Conservation (phyloP, 1,140 invertebrate genomes). For the Chelonus insularis region DNA sequence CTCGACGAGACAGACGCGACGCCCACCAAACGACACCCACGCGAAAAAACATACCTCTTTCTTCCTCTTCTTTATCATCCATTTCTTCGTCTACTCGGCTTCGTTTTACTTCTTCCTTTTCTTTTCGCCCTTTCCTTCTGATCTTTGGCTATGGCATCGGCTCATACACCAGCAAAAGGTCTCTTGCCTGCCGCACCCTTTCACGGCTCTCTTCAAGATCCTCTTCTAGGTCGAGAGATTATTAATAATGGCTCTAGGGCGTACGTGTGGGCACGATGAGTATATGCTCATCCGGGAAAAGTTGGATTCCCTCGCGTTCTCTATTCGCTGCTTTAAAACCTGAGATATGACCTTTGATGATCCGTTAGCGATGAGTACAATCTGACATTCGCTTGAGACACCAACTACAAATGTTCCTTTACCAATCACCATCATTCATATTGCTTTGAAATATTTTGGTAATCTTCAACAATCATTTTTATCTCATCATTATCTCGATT, state of each 20-base stretch:
- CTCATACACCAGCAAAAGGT: constrained; percentile 22
- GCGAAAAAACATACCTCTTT: constrained; percentile 36
- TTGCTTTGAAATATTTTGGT: neutral
- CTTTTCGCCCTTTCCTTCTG: constrained; percentile 28
- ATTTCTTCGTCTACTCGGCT: constrained; percentile 19
- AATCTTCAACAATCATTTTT: neutral
- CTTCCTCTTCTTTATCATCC: neutral
- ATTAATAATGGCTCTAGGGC: constrained; percentile 31
- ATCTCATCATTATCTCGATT: neutral
- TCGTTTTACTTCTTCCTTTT: constrained; percentile 30
- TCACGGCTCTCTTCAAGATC: constrained; percentile 16
- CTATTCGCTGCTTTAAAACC: neutral
- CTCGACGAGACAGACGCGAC: constrained; percentile 56
- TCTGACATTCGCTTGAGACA: constrained; percentile 15
- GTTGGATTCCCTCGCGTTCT: neutral
- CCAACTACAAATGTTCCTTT: neutral
- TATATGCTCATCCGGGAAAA: constrained; percentile 6
- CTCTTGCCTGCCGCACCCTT: constrained; percentile 26
- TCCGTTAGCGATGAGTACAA: constrained; percentile 21
- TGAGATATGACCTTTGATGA: constrained; percentile 26
- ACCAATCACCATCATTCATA: neutral
- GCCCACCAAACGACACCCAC: constrained; percentile 55
- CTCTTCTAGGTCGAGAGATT: constrained; percentile 30
- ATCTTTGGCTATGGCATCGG: neutral
- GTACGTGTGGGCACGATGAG: constrained; percentile 27